These are phyloP conservation scores for Vesta saturnalis DNA, from an alignment of 2,888 invertebrate genomes.

Conservation along the genomic window DNA sequence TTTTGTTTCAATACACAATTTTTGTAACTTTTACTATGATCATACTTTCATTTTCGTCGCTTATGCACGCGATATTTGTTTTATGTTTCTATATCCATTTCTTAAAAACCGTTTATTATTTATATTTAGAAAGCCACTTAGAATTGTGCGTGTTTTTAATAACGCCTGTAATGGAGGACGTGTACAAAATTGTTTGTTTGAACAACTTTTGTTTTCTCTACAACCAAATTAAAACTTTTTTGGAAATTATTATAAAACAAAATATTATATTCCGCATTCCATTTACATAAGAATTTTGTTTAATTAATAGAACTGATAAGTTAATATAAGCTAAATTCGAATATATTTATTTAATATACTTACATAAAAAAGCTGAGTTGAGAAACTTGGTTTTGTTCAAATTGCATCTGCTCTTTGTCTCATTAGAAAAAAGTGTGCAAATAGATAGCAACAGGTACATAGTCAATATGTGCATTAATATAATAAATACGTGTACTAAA, in stretches of 20 bases:
- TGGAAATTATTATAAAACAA: slow-evolving; percentile 7
- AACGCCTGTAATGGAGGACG: neutral
- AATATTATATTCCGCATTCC: too few species aligned
- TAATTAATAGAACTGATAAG: too few species aligned
- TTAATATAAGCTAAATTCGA: too few species aligned
- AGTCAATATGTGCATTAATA: too few species aligned
- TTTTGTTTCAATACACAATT: neutral
- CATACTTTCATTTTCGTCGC: neutral
- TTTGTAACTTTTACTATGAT: neutral
- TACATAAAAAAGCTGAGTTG: too few species aligned
- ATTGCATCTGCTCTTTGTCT: too few species aligned
- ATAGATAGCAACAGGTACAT: too few species aligned
- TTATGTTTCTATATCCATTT: neutral
- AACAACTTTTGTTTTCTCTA: neutral
- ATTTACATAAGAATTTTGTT: too few species aligned
- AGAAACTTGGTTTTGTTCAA: too few species aligned
- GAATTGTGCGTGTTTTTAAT: slow-evolving; percentile 2
- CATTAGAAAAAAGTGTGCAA: too few species aligned
- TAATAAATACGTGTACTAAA: too few species aligned
- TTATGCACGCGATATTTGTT: neutral
- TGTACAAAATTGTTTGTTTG: neutral
- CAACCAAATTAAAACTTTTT: neutral
- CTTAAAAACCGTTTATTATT: neutral
- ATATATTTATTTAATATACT: too few species aligned
- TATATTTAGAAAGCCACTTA: slow-evolving; percentile 1